phyloP scores from a whole-genome alignment of 2,113 vertebrate species.

The Craseonycteris thonglongyai region DNA sequence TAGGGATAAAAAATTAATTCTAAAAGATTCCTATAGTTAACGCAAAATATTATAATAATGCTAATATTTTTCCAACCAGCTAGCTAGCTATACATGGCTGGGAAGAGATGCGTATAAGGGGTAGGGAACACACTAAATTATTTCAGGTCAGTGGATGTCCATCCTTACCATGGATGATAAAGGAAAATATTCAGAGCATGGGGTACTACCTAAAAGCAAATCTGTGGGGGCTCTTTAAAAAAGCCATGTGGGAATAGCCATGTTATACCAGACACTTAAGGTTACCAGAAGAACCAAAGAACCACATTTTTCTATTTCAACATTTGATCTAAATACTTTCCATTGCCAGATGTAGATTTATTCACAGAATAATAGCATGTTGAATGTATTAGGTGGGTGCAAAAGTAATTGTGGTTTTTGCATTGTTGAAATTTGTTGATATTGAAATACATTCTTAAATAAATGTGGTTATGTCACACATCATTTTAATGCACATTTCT shows the following conservation, averaged over 20 bases:
- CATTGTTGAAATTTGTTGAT: too few species aligned
- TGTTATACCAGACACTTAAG: background rate
- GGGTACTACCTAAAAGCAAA: background rate
- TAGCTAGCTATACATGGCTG: background rate
- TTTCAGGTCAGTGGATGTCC: background rate
- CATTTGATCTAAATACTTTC: background rate
- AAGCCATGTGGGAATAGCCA: background rate
- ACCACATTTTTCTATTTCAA: background rate
- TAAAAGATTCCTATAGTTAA: constrained; percentile 8
- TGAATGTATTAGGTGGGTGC: background rate
- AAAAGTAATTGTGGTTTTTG: too few species aligned
- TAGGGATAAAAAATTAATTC: background rate
- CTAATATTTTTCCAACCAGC: constrained; percentile 23
- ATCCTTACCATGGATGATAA: background rate
- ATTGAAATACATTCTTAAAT: too few species aligned
- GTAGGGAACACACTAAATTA: background rate
- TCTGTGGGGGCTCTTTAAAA: background rate
- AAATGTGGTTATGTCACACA: too few species aligned
- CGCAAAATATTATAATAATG: constrained; percentile 3
- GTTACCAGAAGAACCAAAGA: background rate
- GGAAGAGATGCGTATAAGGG: background rate
- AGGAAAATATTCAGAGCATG: background rate
- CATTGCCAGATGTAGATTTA: background rate
- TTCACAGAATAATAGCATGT: background rate
- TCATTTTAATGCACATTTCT: too few species aligned